Evolutionary conservation across 1,140 invertebrate species (phyloP).

Genomic region (Bombus picipes): DNA sequence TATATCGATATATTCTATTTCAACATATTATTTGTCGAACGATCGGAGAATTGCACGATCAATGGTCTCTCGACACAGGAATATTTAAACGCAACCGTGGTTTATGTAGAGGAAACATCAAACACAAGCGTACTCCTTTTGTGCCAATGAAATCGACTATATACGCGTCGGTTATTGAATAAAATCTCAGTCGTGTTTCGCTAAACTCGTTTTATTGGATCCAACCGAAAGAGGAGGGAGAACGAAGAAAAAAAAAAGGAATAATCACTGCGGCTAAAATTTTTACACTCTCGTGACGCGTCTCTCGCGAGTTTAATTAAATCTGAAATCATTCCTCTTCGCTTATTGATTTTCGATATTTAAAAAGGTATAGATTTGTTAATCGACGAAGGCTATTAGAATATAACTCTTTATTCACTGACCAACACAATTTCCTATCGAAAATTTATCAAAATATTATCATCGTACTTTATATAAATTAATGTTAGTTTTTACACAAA

Average conservation of each 20-base stretch:
- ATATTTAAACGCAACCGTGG: constrained; percentile 50
- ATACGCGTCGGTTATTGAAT: constrained; percentile 21
- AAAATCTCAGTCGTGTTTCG: neutral
- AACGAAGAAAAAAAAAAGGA: neutral
- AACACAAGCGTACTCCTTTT: constrained; percentile 27
- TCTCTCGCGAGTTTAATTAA: constrained; percentile 1
- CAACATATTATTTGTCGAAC: neutral
- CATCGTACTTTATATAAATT: too few species aligned
- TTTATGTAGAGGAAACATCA: constrained; percentile 46
- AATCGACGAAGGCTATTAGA: neutral
- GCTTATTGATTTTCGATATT: neutral
- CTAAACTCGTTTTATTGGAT: neutral
- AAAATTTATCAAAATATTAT: too few species aligned
- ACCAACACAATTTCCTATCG: neutral
- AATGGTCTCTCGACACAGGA: neutral
- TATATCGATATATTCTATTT: neutral
- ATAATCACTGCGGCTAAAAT: neutral
- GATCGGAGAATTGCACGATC: neutral
- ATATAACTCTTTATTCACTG: neutral
- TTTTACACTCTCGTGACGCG: neutral
- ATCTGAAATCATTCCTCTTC: neutral
- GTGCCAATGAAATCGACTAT: constrained; percentile 2
- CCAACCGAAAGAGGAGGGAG: neutral
- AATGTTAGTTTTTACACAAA: too few species aligned
- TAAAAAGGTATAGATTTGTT: neutral